Conservation (phyloP, 2,888 invertebrate species). For the Tholera decimalis region DNA sequence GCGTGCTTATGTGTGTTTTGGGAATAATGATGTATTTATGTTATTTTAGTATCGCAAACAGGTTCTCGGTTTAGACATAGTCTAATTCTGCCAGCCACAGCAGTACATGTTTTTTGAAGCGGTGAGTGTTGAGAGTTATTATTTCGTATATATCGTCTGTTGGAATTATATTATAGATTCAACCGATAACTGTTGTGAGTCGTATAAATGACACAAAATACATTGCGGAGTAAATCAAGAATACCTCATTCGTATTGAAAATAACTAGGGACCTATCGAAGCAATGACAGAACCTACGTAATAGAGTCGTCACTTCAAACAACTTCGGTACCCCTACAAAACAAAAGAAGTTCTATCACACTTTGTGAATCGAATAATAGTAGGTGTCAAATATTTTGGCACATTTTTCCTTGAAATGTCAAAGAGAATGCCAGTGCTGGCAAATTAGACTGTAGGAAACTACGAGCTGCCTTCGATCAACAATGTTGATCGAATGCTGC, state of each 20-base stretch:
- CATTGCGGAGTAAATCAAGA: neutral
- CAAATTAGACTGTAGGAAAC: conserved; percentile 24
- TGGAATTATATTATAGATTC: too few relatives aligned
- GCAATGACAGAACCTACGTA: conserved; percentile 1
- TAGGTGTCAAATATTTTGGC: conserved; percentile 61
- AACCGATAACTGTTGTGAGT: too few relatives aligned
- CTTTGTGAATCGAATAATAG: conserved; percentile 68
- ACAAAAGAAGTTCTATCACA: conserved; percentile 58
- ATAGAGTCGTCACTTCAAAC: conserved; percentile 24
- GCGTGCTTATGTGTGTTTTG: too few relatives aligned
- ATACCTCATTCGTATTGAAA: neutral
- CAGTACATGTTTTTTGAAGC: too few relatives aligned
- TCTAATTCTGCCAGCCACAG: too few relatives aligned
- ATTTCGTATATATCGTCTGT: too few relatives aligned
- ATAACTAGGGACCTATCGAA: neutral
- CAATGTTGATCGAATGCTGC: too few relatives aligned
- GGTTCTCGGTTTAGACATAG: too few relatives aligned
- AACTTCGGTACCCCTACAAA: conserved; percentile 39
- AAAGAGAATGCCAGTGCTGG: conserved; percentile 27
- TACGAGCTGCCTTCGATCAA: too few relatives aligned
- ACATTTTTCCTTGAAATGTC: conserved; percentile 49
- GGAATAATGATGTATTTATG: too few relatives aligned
- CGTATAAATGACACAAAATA: neutral
- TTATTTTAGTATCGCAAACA: too few relatives aligned
- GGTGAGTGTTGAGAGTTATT: too few relatives aligned